Base-by-base conservation (phyloP, 1,140 invertebrate species). In the Drosophila seguyi region DNA sequence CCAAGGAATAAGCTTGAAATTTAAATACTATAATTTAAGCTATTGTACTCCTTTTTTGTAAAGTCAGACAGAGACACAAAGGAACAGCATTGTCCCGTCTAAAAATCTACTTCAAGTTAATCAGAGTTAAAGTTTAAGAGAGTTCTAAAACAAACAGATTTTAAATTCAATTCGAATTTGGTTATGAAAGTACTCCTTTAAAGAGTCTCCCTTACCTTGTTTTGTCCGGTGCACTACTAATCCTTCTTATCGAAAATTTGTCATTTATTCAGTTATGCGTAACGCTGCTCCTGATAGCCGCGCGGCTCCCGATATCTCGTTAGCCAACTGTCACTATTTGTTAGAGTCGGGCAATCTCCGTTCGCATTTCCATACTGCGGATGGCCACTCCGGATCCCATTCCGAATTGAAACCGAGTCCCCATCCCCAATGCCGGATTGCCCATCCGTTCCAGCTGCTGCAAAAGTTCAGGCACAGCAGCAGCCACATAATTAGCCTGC, bases 271-370 rank as follows among this genome's bases (percentile, higher is more conserved):
- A 72, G 42, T 48, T 72, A 72, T 73, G 66, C 66, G 69, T 81
- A 79, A 55, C 53, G 39, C 71, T 72, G 53, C 47, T 67, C 14
- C 47, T 29, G 61, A 66, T 66, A 53, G 60, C 50, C 59, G 58
- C 56, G 41, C 58, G 56, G 38, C 75, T 66, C n/a, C 41, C 50
- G 65, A 67, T 88, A 85, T 88, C 81, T 90, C 85, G 66, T 90
- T 90, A 85, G 81, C 69, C 86, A 90, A 90, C 85, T 90, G 85
- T 90, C 85, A 90, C 66, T 48, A 90, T 90, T 90, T 72, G 81
- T 90, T 90, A 81, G 75, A 71, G 41, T 41, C 38, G 44, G 29
- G 36, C 59, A 77, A 66, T 65, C 41, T 57, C 73, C 73, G 73
- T 76, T 69, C 27, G 39, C 38, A 47, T 48, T 78, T 59, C 31